Base-by-base conservation (phyloP, 2,113 vertebrate genomes). In the Mohoua ochrocephala region DNA sequence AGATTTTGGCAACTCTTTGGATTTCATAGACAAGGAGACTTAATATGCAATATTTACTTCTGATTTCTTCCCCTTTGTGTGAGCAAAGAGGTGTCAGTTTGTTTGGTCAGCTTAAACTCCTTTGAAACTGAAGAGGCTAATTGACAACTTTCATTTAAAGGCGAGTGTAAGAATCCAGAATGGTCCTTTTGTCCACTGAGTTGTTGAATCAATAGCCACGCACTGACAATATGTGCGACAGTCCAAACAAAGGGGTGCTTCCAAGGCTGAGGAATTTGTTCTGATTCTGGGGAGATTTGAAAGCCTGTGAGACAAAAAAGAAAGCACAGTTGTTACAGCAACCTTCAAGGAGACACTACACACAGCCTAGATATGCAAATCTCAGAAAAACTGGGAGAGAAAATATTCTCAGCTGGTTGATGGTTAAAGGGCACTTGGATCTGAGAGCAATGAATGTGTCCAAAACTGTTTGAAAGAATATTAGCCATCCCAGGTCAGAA, bases 111-210 rank as follows among this genome's bases (percentile, higher is more conserved):
- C 91, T 95, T 93, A 92, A 95, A 84, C 71, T 54, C 91, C 86
- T 92, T 97, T 93, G 86, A 95, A 95, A 96, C 64, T 91, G 80
- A 92, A 97, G 95, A 52, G 73, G 44, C 84, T 95, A 95, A 96
- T 96, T 95, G 94, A 96, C 91, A 96, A 95, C 95, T 97, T 95
- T 92, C 68, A 96, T 96, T 96, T 97, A 91, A 92, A 97, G 44
- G 80, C 89, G 91, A 97, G 91, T 75, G 57, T 95, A 97, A 92
- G 89, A 93, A 93, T 60, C 56, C 84, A 71, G 77, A 90, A 94
- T 41, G 47, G 60, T 87, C 65, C 89, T 84, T 97, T 97, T 97
- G 95, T 97, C 76, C 4, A 2, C 73, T 31, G 69, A 91, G 86
- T 71, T 93, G 94, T 91, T 96, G 76, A 96, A 84, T 92, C 95